Percentiles rank a stretch among this genome's conserved stretches.
Conservation (phyloP, 1,140 invertebrate genomes). For the Atopsyche davidsoni region DNA sequence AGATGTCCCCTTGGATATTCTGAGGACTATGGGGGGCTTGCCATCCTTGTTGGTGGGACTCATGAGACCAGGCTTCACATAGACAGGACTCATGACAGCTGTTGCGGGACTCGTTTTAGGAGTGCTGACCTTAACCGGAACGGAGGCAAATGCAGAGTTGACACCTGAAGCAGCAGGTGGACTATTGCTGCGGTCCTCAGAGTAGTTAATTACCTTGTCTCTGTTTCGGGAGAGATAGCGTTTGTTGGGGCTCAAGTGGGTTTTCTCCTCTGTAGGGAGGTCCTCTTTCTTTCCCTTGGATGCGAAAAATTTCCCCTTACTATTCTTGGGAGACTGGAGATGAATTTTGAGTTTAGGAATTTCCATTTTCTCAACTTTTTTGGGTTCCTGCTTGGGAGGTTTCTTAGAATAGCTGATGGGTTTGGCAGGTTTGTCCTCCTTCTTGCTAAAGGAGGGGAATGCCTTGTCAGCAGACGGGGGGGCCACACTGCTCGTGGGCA, state of each 20-base stretch:
- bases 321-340: slow-evolving; percentile 39
- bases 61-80: slow-evolving; percentile 41
- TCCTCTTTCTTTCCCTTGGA: slow-evolving; percentile 47
- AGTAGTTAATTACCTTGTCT: slow-evolving; percentile 48
- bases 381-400: slow-evolving; percentile 17
- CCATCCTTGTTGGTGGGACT: slow-evolving; percentile 35
- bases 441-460: slow-evolving; percentile 51
- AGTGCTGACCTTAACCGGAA: slow-evolving; percentile 33
- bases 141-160: slow-evolving; percentile 1
- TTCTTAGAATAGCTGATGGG: slow-evolving; percentile 28
- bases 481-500: slow-evolving; percentile 48
- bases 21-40: slow-evolving; percentile 51
- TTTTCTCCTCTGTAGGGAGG: slow-evolving; percentile 35
- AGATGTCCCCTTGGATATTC: slow-evolving; percentile 58
- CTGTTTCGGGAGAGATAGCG: slow-evolving; percentile 44
- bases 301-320: slow-evolving; percentile 40
- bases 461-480: slow-evolving; percentile 49
- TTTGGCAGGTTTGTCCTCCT: slow-evolving; percentile 39
- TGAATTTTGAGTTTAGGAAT: slow-evolving; percentile 32
- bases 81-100: slow-evolving; percentile 34
- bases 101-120: slow-evolving; percentile 47
- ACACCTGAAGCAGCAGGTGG: slow-evolving; percentile 32
- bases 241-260: slow-evolving; percentile 43
- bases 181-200: slow-evolving; percentile 47
- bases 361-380: slow-evolving; percentile 22